phyloP scores from a whole-genome alignment of 2,888 invertebrate genomes.

The Crossocerus cetratus region DNA sequence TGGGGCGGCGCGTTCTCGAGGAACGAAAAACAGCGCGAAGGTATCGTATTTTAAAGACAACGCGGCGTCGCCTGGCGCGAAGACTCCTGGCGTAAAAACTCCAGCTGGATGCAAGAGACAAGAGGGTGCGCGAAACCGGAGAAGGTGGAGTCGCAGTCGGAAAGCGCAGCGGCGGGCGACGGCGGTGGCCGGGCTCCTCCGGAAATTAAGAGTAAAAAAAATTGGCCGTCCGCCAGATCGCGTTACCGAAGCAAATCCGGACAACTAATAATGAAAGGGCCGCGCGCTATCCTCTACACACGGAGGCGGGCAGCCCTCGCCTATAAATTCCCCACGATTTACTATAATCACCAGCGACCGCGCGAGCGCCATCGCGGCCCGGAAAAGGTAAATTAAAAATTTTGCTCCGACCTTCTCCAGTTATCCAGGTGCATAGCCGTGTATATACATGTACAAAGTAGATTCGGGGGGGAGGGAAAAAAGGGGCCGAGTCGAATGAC shows the following conservation, averaged over 20 bases:
- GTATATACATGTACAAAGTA: too few species aligned
- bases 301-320: constrained; percentile 25
- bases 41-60: background rate
- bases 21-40: background rate
- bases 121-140: constrained; percentile 20
- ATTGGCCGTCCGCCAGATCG: constrained; percentile 57
- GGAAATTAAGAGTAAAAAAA: constrained; percentile 57
- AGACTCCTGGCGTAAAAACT: too few species aligned
- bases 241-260: constrained; percentile 54
- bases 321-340: constrained; percentile 54
- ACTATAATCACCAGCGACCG: constrained; percentile 44
- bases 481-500: constrained; percentile 1
- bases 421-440: too few species aligned
- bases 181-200: constrained; percentile 29
- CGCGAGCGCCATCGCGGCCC: constrained; percentile 34
- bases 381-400: constrained; percentile 49
- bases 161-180: background rate
- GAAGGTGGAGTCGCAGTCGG: constrained; percentile 5
- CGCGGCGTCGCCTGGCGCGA: too few species aligned
- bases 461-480: constrained; percentile 4
- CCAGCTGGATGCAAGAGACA: background rate
- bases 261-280: constrained; percentile 62
- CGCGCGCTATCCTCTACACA: constrained; percentile 15
- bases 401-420: background rate
- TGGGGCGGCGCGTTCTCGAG: background rate